Evolutionary conservation across 1,140 invertebrate species (phyloP).

Genomic region (Leptinotarsa lineolata): DNA sequence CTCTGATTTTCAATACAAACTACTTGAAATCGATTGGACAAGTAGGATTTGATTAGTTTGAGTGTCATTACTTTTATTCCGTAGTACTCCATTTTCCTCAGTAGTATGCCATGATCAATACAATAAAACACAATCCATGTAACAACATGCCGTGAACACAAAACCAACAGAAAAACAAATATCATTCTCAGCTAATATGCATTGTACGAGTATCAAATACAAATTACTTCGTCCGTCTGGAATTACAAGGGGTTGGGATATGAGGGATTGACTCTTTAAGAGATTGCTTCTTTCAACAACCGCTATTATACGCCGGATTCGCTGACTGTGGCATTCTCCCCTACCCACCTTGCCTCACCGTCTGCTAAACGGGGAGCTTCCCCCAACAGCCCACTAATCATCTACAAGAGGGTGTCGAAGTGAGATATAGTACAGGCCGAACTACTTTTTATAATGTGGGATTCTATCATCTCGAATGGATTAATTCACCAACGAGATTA

Average conservation of each 20-base stretch:
- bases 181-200: no score
- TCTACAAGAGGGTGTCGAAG: constrained; percentile 19
- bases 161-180: no score
- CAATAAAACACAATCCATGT: no score
- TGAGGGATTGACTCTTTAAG: neutral
- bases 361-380: neutral
- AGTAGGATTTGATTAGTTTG: no score
- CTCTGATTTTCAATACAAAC: no score
- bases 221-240: no score
- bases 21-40: no score
- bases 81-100: no score
- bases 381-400: constrained; percentile 17
- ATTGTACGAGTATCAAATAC: no score
- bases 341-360: neutral
- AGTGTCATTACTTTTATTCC: no score
- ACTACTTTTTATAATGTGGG: constrained; percentile 20
- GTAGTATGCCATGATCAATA: no score
- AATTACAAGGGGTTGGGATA: neutral
- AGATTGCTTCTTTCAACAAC: constrained; percentile 3
- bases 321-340: constrained; percentile 3
- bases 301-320: constrained; percentile 2
- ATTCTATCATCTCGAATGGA: neutral
- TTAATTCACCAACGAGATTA: neutral
- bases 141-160: no score
- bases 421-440: constrained; percentile 17